A percentile compares a stretch with the other conserved stretches of the same genome.
These are phyloP conservation scores for Iphiclides podalirius DNA, from an alignment of 2,888 invertebrate genomes.

Conservation along the genomic window DNA sequence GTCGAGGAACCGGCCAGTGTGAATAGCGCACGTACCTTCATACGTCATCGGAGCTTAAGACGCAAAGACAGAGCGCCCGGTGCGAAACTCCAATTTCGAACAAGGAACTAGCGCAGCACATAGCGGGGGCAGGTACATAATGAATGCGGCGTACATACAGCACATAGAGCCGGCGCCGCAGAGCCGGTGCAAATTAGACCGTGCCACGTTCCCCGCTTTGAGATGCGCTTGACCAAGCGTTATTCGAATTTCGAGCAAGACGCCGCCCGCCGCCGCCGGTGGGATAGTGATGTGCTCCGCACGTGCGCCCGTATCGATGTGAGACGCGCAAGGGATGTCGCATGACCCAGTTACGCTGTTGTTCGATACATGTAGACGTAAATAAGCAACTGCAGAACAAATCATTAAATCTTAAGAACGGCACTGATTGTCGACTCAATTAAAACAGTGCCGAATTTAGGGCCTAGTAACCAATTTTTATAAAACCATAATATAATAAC, in stretches of 20 bases:
- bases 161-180: slow-evolving; percentile 34
- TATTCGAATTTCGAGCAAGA: slow-evolving; percentile 72
- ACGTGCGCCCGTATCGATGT: slow-evolving; percentile 54
- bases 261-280: slow-evolving; percentile 35
- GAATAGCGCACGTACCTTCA: no score
- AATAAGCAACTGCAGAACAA: no score
- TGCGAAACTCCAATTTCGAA: slow-evolving; percentile 9
- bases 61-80: slow-evolving; percentile 16
- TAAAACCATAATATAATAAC: no score
- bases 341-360: slow-evolving; percentile 29
- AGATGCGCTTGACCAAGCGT: slow-evolving; percentile 76
- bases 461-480: no score
- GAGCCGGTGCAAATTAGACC: slow-evolving; percentile 64
- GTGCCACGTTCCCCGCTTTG: slow-evolving; percentile 62
- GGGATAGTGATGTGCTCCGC: slow-evolving; percentile 46
- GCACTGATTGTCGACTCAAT: no score
- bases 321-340: slow-evolving; percentile 22
- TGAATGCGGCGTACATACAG: slow-evolving; percentile 18
- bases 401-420: no score
- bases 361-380: slow-evolving; percentile 3
- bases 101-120: slow-evolving; percentile 16
- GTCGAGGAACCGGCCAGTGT: no score
- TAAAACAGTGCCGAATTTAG: no score
- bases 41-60: slow-evolving; percentile 6
- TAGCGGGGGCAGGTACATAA: slow-evolving; percentile 13